A percentile compares a stretch with the other conserved stretches of the same genome.
Evolutionary conservation across 2,888 invertebrate genomes (phyloP).

Genomic region (Lasiommata megera): DNA sequence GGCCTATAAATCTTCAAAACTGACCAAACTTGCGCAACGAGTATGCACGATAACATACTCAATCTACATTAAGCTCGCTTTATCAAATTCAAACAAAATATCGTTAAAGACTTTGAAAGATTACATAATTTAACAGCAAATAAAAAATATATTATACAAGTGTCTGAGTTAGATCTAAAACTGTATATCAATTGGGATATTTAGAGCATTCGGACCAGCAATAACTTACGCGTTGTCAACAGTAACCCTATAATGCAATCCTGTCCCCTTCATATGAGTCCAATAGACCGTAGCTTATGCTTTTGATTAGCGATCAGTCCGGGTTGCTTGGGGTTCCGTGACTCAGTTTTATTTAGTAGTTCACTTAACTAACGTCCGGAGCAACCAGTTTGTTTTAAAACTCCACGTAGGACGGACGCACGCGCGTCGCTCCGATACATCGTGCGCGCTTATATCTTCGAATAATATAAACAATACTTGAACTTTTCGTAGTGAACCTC

Average conservation of each 20-base stretch:
- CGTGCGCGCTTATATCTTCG: slow-evolving; percentile 47
- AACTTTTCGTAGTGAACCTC: slow-evolving; percentile 49
- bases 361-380: slow-evolving; percentile 45
- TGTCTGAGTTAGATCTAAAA: not conserved
- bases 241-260: slow-evolving; percentile 25
- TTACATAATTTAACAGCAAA: not conserved
- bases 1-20: slow-evolving; percentile 69
- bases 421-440: slow-evolving; percentile 43
- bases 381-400: slow-evolving; percentile 58
- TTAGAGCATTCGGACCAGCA: not conserved
- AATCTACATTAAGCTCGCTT: slow-evolving; percentile 9
- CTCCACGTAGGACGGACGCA: slow-evolving; percentile 56
- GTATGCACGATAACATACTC: slow-evolving; percentile 45
- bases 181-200: not conserved
- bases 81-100: slow-evolving; percentile 1
- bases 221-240: slow-evolving; percentile 13
- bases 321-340: slow-evolving; percentile 67
- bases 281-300: slow-evolving; percentile 60
- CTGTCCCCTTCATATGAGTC: slow-evolving; percentile 52
- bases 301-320: slow-evolving; percentile 59
- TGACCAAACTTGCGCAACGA: slow-evolving; percentile 70
- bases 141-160: not conserved
- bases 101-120: slow-evolving; percentile 8
- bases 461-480: slow-evolving; percentile 52
- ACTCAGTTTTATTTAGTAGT: slow-evolving; percentile 63